Evolutionary conservation across 2,797 vertebrate species (phyloP).

Genomic region (Lycodopsis pacificus): DNA sequence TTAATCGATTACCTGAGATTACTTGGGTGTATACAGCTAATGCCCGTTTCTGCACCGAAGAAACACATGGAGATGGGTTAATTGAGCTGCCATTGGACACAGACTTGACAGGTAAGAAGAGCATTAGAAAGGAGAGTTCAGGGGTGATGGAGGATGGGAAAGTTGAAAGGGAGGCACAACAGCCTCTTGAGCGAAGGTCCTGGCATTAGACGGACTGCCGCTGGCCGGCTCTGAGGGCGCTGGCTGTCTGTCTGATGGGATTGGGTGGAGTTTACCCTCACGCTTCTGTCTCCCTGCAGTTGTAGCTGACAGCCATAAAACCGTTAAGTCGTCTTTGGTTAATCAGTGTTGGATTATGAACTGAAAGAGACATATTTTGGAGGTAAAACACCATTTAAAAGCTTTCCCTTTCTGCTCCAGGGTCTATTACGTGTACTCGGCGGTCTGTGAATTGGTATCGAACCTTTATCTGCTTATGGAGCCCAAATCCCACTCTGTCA

Average conservation of each 20-base stretch:
- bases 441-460: slow-evolving; percentile 12
- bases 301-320: slow-evolving; percentile 20
- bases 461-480: slow-evolving; percentile 53
- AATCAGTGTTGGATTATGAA: slow-evolving; percentile 46
- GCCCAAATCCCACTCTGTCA: slow-evolving; percentile 40
- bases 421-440: neutral
- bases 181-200: slow-evolving; percentile 3
- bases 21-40: slow-evolving; percentile 22
- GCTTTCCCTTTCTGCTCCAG: slow-evolving; percentile 10
- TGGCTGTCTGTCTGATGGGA: slow-evolving; percentile 50
- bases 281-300: slow-evolving; percentile 9
- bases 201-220: slow-evolving; percentile 29
- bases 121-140: neutral
- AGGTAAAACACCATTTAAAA: slow-evolving; percentile 27
- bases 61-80: slow-evolving; percentile 12
- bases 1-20: slow-evolving; percentile 41
- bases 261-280: slow-evolving; percentile 43
- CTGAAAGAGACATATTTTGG: slow-evolving; percentile 8
- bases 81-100: slow-evolving; percentile 3
- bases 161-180: slow-evolving; percentile 11
- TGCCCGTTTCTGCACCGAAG: slow-evolving; percentile 13
- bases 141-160: neutral
- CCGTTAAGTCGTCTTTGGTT: slow-evolving; percentile 33
- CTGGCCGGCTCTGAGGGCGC: slow-evolving; percentile 36
- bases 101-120: neutral